Evolutionary conservation across 1,140 invertebrate genomes (phyloP).

Genomic region (Mamestra configurata): DNA sequence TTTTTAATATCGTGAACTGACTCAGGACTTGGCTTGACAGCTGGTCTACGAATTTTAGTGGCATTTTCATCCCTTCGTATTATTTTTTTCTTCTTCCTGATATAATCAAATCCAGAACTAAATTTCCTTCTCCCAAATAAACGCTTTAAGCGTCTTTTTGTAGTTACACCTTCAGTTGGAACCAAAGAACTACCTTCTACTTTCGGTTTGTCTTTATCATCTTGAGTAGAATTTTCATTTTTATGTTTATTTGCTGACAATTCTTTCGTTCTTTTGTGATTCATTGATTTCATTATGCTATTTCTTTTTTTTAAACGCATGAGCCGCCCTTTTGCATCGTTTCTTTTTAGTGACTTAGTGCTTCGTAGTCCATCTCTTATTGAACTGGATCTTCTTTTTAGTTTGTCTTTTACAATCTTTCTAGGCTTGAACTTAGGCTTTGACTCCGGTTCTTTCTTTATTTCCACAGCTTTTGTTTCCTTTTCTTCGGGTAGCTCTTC

Average conservation of each 20-base stretch:
- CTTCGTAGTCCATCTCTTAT: conserved; percentile 89
- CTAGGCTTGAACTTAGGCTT: conserved; percentile 80
- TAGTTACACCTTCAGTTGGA: conserved; percentile 65
- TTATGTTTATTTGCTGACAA: conserved; percentile 73
- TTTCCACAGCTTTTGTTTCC: conserved; percentile 63
- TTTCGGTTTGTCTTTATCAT: conserved; percentile 78
- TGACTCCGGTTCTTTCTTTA: conserved; percentile 76
- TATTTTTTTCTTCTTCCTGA: conserved; percentile 94
- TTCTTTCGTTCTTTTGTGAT: conserved; percentile 81
- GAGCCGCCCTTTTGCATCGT: conserved; percentile 89
- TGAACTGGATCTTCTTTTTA: conserved; percentile 81
- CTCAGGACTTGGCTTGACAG: conserved; percentile 89
- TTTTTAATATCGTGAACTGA: conserved; percentile 93
- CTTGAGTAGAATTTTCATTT: conserved; percentile 75
- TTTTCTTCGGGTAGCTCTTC: conserved; percentile 71
- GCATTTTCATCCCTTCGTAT: conserved; percentile 79
- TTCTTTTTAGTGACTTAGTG: conserved; percentile 88
- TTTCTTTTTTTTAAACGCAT: conserved; percentile 88
- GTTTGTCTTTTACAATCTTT: conserved; percentile 76
- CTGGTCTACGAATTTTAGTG: conserved; percentile 77
- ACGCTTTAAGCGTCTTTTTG: conserved; percentile 82
- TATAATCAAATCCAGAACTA: conserved; percentile 94
- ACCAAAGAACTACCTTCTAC: conserved; percentile 69
- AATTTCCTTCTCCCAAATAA: conserved; percentile 86
- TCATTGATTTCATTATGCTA: conserved; percentile 88